Evolutionary conservation across 2,113 vertebrate genomes (phyloP).

Genomic region (Amblyornis subalaris): DNA sequence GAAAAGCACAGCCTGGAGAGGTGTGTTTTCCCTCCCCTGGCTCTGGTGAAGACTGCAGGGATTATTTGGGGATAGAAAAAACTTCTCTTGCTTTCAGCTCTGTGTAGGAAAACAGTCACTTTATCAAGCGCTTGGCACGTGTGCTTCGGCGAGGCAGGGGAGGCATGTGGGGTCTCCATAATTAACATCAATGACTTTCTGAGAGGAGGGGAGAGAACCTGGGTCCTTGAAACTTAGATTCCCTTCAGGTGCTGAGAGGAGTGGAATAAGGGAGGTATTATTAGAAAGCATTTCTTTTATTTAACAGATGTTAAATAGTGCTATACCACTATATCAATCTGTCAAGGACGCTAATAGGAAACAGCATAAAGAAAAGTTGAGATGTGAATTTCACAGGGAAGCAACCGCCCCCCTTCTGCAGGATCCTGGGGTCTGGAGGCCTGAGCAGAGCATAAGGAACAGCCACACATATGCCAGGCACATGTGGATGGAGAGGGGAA

Average conservation of each 20-base stretch:
- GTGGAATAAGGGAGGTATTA: background rate
- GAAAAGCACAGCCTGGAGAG: background rate
- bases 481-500: background rate
- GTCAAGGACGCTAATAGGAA: conserved; percentile 15
- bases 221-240: background rate
- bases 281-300: conserved; percentile 20
- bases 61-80: background rate
- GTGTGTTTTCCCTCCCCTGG: background rate
- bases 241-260: background rate
- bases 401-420: rapidly evolving
- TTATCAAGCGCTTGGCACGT: background rate
- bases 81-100: background rate
- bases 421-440: background rate
- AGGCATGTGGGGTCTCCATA: background rate
- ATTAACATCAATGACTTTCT: background rate
- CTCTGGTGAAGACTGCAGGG: background rate
- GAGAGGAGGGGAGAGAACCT: background rate
- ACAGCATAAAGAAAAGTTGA: background rate
- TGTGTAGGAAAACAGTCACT: background rate
- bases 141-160: background rate
- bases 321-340: background rate
- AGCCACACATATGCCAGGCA: background rate
- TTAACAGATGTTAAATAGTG: conserved; percentile 25
- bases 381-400: background rate
- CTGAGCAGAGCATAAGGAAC: background rate